Evolutionary conservation across 64 coral and sea anemone species (phyloP), one percentile per base, ranked within the genome.

Genomic region (Pachyseris speciosa): DNA sequence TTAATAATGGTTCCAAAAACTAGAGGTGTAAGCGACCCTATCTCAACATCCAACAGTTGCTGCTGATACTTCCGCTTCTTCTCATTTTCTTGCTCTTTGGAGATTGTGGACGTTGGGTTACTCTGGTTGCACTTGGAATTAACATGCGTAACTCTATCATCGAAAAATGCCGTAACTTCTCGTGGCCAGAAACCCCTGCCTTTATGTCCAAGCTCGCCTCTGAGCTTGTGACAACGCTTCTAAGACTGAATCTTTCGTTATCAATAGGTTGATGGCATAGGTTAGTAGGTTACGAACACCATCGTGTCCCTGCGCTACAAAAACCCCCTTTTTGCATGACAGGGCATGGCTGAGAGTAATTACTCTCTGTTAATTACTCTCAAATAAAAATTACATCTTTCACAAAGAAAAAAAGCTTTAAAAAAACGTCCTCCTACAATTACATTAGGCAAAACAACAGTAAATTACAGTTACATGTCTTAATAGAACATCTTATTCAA

Each of bases 201-300:
- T 85, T 69, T 20, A 85, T 85, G 27, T 85, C 83, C 26, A 86
- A 29, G 17, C 72, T 71, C 68, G 73, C 87, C 58, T 88, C 86
- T 7, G 32, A n/a, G 36, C 69, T 88, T 88, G 67, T 61, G 36
- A n/a, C 22, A 12, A 57, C 42, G 26, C 32, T 78, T 26, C 44
- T 76, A 1, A 89, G 39, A 26, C 66, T 1, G 28, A 89, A 77
- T 60, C 12, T 5, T 39, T 77, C 87, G 37, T 90, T 74, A 19
- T 90, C 60, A 8, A 90, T 58, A 38, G 38, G 88, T 67, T 76
- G 70, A 16, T 69, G 76, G 34, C 31, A 37, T 37, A 28, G 74
- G 4, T 84, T n/a, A 67, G 63, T 28, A 67, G 43, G 64, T 84
- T 63, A 36, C 59, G 55, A 44, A 84, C 63, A 68, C 39, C 64